These are phyloP conservation scores for Ophthalmolycus amberensis DNA, from an alignment of 2,113 vertebrate species.

Conservation along the genomic window DNA sequence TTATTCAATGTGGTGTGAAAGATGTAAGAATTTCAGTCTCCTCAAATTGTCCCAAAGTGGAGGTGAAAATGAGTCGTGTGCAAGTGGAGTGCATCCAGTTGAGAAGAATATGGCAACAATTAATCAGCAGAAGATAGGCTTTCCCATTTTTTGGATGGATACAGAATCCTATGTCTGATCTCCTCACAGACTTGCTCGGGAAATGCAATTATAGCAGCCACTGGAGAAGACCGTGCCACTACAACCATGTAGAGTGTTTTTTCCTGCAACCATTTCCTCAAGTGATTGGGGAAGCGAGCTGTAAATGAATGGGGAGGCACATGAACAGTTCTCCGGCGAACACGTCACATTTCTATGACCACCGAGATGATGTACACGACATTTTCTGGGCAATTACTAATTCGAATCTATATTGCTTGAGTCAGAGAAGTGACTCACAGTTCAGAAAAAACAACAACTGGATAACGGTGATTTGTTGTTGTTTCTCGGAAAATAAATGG, in stretches of 20 bases:
- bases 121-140: conserved; percentile 75
- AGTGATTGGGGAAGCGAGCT: conserved; percentile 79
- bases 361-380: conserved; percentile 52
- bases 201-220: conserved; percentile 78
- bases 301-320: conserved; percentile 73
- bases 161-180: conserved; percentile 63
- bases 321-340: conserved; percentile 67
- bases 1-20: conserved; percentile 48
- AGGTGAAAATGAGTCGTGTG: conserved; percentile 69
- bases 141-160: conserved; percentile 65
- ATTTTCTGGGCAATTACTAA: conserved; percentile 44
- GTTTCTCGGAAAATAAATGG: conserved; percentile 22
- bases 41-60: conserved; percentile 51
- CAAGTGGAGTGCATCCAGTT: conserved; percentile 72
- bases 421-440: conserved; percentile 36
- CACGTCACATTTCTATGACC: conserved; percentile 67
- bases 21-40: conserved; percentile 38
- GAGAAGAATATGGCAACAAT: conserved; percentile 78
- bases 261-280: conserved; percentile 76
- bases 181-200: conserved; percentile 72
- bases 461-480: conserved; percentile 33
- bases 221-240: conserved; percentile 68
- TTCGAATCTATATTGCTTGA: conserved; percentile 46
- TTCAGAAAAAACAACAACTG: conserved; percentile 9
- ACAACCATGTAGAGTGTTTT: conserved; percentile 72